Conservation (phyloP, 2,797 vertebrate genomes). For the Protonibea diacanthus region DNA sequence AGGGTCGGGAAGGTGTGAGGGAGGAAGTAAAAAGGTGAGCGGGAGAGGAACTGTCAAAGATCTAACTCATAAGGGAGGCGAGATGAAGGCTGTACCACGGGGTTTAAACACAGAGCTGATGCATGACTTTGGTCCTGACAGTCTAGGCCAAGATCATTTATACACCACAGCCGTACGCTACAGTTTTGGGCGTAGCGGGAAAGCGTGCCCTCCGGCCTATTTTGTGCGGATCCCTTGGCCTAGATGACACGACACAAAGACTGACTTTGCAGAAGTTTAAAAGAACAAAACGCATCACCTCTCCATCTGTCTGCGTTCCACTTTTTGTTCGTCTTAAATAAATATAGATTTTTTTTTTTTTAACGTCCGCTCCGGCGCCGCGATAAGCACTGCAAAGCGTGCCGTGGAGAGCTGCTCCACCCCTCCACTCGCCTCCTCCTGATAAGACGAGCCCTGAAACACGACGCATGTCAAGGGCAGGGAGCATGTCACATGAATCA, state of each 20-base stretch:
- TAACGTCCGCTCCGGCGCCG: conserved; percentile 41
- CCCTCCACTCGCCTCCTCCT: conserved; percentile 24
- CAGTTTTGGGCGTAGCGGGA: conserved; percentile 18
- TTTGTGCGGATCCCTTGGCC: conserved; percentile 24
- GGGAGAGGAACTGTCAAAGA: conserved; percentile 52
- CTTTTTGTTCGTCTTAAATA: conserved; percentile 45
- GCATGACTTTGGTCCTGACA: conserved; percentile 68
- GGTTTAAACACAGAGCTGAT: conserved; percentile 60
- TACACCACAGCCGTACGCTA: conserved; percentile 31
- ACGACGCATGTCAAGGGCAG: conserved; percentile 68
- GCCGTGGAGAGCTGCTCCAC: conserved; percentile 13
- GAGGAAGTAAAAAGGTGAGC: conserved; percentile 27
- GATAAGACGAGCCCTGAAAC: conserved; percentile 75
- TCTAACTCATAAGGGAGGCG: conserved; percentile 48
- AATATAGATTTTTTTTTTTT: conserved; percentile 67
- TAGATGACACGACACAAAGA: conserved; percentile 32
- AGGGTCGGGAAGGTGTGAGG: neutral
- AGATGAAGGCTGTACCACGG: conserved; percentile 54
- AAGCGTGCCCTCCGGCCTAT: conserved; percentile 26
- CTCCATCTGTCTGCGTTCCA: neutral
- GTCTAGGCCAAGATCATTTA: conserved; percentile 64
- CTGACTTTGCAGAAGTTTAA: conserved; percentile 58
- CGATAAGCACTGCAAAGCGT: conserved; percentile 44
- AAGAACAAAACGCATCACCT: conserved; percentile 16
- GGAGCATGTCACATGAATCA: conserved; percentile 68